These are phyloP conservation scores for Lithobates sylvaticus DNA, from an alignment of 2,797 vertebrate genomes.

Conservation along the genomic window DNA sequence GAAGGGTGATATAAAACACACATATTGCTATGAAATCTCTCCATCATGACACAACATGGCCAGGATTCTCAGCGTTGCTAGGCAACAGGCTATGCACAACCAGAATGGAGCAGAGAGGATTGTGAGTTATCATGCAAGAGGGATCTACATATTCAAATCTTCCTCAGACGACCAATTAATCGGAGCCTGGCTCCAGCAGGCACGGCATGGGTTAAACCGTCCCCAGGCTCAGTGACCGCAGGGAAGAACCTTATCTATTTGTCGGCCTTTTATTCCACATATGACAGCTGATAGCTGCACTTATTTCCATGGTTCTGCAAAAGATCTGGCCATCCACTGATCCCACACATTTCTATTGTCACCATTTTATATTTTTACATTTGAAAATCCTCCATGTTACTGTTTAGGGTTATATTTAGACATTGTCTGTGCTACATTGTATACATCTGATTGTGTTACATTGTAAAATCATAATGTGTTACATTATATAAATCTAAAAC, in stretches of 20 bases:
- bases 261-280: background rate
- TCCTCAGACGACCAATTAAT: conserved; percentile 37
- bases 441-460: too few species aligned
- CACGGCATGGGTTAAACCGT: background rate
- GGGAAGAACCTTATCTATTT: background rate
- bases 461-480: too few species aligned
- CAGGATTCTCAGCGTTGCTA: conserved; percentile 48
- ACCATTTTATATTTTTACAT: too few species aligned
- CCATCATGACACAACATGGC: conserved; percentile 40
- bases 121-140: conserved; percentile 1
- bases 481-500: too few species aligned
- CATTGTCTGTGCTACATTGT: too few species aligned
- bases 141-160: conserved; percentile 45
- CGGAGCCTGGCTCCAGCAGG: background rate
- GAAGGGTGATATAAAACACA: conserved; percentile 2
- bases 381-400: too few species aligned
- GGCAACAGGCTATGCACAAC: conserved; percentile 54
- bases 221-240: background rate
- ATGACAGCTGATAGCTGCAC: background rate
- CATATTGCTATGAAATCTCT: conserved; percentile 44
- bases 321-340: background rate
- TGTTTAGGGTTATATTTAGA: too few species aligned
- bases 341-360: background rate
- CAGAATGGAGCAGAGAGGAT: conserved; percentile 14
- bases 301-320: background rate